Conservation (phyloP, 2,797 vertebrate species). For the Hippopotamyrus pictus region DNA sequence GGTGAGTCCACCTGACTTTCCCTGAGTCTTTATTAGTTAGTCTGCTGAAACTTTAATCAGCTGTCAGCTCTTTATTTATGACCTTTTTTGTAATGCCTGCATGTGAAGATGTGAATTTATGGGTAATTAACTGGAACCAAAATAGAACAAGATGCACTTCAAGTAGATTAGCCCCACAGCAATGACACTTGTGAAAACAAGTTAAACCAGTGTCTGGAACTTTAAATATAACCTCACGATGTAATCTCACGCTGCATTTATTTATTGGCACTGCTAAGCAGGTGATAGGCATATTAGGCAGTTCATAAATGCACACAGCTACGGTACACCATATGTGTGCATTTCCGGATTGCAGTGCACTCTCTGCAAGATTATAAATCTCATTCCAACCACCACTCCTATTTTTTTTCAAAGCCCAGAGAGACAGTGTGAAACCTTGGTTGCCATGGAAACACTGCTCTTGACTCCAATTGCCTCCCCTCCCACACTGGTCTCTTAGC, state of each 20-base stretch:
- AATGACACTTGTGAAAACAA: background rate
- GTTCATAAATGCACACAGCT: background rate
- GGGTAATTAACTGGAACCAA: background rate
- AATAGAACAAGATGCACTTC: background rate
- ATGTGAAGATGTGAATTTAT: background rate
- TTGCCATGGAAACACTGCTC: slow-evolving; percentile 60
- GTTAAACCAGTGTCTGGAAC: background rate
- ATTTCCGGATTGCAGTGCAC: background rate
- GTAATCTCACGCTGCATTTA: background rate
- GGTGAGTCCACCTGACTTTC: background rate
- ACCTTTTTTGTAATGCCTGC: background rate
- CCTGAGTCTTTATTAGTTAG: background rate
- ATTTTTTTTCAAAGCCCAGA: slow-evolving; percentile 9
- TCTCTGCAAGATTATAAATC: slow-evolving; percentile 13
- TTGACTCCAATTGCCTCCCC: slow-evolving; percentile 58
- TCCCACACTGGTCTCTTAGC: slow-evolving; percentile 60
- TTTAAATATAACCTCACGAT: background rate
- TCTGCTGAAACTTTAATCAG: background rate
- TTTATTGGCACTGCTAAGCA: background rate
- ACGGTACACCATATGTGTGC: background rate
- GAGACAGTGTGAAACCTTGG: slow-evolving; percentile 44
- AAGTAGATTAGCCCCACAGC: background rate
- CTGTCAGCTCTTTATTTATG: background rate
- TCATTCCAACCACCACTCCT: slow-evolving; percentile 13
- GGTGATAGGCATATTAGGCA: background rate